Evolutionary conservation across 1,140 invertebrate genomes (phyloP), one percentile per base, ranked within the genome.

Genomic region (Plodia interpunctella): DNA sequence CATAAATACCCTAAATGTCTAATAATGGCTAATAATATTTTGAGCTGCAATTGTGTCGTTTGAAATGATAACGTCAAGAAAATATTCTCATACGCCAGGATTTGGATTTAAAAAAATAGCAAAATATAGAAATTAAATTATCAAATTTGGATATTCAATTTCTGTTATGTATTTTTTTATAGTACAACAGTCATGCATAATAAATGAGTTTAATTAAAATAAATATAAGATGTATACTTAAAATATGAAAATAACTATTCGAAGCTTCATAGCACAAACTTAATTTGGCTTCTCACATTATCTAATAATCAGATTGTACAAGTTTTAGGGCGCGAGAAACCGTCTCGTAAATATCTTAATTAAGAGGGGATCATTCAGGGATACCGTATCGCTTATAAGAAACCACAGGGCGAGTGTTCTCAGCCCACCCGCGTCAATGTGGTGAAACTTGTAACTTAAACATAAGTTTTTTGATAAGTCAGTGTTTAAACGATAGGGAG

Each of bases 391-490:
- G 57, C 17, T 20, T 49, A 59, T 32, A 30, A 44, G 56, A 50
- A 57, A 60, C 54, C 54, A 55, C 50, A 68, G 62, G 30, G 30
- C 30, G 19, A 30, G 49, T 53, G 17, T 44, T 44, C 52, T 10
- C 20, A 20, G 51, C 57, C 60, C 60, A 44, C 66, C 65, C 60
- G 54, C 69, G 59, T 74, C 65, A 75, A 59, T 67, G 70, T 76
- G 68, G 74, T 56, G 66, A 77, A 84, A 83, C 72, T 82, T 83
- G 73, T 83, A 76, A 88, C 75, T 83, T 80, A 81, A 87, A 83
- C 84, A 82, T 88, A 88, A 88, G 86, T 88, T 88, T 88, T 87
- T 86, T 88, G 86, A 87, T 87, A 87, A 88, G 83, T 83, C 84
- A 81, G 80, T 86, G 78, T 86, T 86, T 83, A 83, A 87, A 79